phyloP scores from a whole-genome alignment of 2,888 invertebrate genomes.

The Teinopalpus imperialis region DNA sequence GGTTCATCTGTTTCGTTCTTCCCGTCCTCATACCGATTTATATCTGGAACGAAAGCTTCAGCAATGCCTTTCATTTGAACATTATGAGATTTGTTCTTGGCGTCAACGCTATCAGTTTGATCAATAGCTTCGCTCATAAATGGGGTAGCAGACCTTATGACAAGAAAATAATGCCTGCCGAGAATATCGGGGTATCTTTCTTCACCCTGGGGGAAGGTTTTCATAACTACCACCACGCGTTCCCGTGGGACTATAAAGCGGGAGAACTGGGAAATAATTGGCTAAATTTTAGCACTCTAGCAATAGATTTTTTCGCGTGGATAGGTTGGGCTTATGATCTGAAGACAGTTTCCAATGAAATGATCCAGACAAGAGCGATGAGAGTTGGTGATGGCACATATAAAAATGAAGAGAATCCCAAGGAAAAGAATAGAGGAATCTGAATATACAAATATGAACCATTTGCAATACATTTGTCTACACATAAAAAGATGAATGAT shows the following conservation, averaged over 20 bases:
- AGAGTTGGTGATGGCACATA: constrained; percentile 43
- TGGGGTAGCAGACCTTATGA: constrained; percentile 72
- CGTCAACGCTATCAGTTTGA: constrained; percentile 84
- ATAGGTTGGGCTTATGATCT: constrained; percentile 59
- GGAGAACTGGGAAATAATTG: constrained; percentile 44
- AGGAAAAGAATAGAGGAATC: constrained; percentile 1
- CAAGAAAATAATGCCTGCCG: constrained; percentile 39
- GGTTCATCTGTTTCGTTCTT: constrained; percentile 74
- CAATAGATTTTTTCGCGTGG: constrained; percentile 50
- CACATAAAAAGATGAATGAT: too few species aligned
- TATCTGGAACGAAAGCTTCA: constrained; percentile 78
- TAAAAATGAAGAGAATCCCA: neutral
- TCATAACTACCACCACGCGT: constrained; percentile 54
- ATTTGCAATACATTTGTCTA: too few species aligned
- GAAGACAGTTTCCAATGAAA: constrained; percentile 39
- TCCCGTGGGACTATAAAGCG: constrained; percentile 49
- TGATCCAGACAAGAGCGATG: constrained; percentile 32
- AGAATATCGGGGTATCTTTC: constrained; percentile 39
- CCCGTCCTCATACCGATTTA: constrained; percentile 68
- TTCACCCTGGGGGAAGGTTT: constrained; percentile 48
- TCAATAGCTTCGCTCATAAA: constrained; percentile 84
- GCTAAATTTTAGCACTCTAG: constrained; percentile 38
- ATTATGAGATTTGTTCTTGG: constrained; percentile 77
- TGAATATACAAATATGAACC: too few species aligned
- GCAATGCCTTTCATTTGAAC: constrained; percentile 51